Conservation (phyloP, 2,113 vertebrate genomes). For the Istiophorus platypterus region DNA sequence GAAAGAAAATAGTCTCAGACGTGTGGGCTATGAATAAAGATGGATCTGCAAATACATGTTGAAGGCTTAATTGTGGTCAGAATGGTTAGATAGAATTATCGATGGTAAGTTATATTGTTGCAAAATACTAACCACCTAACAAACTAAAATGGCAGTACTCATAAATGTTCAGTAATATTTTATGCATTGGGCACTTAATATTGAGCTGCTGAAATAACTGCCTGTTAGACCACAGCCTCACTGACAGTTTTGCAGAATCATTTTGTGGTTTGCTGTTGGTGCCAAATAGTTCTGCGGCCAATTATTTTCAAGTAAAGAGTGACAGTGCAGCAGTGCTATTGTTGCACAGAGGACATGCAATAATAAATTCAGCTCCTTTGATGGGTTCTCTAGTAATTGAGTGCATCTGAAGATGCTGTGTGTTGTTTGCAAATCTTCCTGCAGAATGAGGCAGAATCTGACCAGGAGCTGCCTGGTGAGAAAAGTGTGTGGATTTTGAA, state of each 20-base stretch:
- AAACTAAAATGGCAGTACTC: neutral
- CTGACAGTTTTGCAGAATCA: slow-evolving; percentile 28
- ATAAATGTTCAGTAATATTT: slow-evolving; percentile 21
- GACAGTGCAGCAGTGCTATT: slow-evolving; percentile 17
- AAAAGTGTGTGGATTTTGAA: slow-evolving; percentile 77
- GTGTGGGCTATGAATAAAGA: neutral
- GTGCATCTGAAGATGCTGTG: slow-evolving; percentile 52
- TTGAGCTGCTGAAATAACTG: neutral
- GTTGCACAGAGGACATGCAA: slow-evolving; percentile 50
- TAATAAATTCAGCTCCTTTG: slow-evolving; percentile 59
- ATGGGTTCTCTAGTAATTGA: slow-evolving; percentile 48
- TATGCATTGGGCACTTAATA: neutral
- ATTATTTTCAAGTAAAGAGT: slow-evolving; percentile 53
- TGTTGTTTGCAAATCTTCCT: slow-evolving; percentile 59
- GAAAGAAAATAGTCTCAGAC: neutral
- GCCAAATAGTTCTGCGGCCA: slow-evolving; percentile 45
- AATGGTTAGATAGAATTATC: neutral
- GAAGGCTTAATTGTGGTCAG: slow-evolving; percentile 9
- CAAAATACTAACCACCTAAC: neutral
- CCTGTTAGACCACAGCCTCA: slow-evolving; percentile 17
- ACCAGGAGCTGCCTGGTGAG: slow-evolving; percentile 68
- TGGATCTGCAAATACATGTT: neutral
- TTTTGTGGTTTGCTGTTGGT: slow-evolving; percentile 31
- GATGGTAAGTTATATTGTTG: neutral
- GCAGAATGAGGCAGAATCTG: slow-evolving; percentile 61